Evolutionary conservation across 1,140 invertebrate genomes (phyloP), one percentile per base, ranked within the genome.

Genomic region (Maconellicoccus hirsutus): DNA sequence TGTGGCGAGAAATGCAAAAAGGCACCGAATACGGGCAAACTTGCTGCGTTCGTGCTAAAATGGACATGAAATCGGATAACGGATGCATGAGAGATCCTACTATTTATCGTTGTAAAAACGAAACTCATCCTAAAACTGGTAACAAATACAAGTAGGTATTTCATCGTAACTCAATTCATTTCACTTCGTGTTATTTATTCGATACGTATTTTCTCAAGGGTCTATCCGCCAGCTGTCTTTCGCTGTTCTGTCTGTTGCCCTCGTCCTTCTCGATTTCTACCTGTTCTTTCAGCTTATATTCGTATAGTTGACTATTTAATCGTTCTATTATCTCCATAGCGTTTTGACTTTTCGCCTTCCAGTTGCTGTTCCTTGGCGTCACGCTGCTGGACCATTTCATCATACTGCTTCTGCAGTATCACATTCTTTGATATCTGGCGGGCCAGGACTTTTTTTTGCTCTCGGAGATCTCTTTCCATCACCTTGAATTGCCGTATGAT

Each of bases 151-250:
- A 98, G 93, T 95, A 82, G 79, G 84, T 79, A 16, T 39, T 70
- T 42, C 16, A 29, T 12, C 27, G 29, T 39, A 14, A 38, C n/a
- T n/a, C n/a, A n/a, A n/a, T n/a, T n/a, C n/a, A n/a, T 42, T 52
- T 70, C 14, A 16, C 21, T 27, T 69, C 27, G 42, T 22, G 38
- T n/a, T 6, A 10, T 23, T 38, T 4, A 26, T 63, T 71, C 23
- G 21, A 3, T 75, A 38, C 71, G 75, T 16, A 73, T 66, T 14
- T 74, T 73, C 76, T 84, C 1, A 78, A 97, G 94, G 77, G 96
- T 97, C 2, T 99, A 99, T 82, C 98, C 98, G 26, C 99, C 97
- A 0, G 99, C 99, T 78, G 98, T n/a, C 99, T 82, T 99, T 99
- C 84, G 96, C 97, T 0, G 99, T 98, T 80, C 98, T 98, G 2